Conservation (phyloP, 2,797 vertebrate genomes). For the Clamator glandarius region DNA sequence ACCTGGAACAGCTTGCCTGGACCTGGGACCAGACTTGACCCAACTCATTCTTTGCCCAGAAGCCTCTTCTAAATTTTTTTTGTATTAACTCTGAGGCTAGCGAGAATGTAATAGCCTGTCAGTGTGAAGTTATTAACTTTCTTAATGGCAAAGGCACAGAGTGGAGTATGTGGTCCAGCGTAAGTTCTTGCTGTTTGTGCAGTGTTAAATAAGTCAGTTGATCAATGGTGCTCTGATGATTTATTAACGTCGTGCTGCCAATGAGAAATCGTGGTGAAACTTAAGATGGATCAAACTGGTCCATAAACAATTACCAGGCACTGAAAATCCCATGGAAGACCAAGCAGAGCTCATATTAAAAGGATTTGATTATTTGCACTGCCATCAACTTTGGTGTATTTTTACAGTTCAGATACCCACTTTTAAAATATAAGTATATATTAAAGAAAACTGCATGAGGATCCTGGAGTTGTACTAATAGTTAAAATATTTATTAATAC, state of each 20-base stretch:
- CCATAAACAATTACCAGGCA: not conserved
- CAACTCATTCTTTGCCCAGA: not conserved
- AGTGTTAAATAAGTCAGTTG: conserved; percentile 29
- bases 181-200: conserved; percentile 13
- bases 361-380: not conserved
- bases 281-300: not conserved
- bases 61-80: not conserved
- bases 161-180: not conserved
- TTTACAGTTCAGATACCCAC: not conserved
- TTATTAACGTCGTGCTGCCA: conserved; percentile 34
- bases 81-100: not conserved
- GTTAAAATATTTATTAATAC: not conserved
- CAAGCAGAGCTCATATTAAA: not conserved
- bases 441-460: not conserved
- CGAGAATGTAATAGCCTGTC: not conserved
- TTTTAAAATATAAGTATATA: not conserved
- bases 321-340: not conserved
- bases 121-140: conserved; percentile 12
- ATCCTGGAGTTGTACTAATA: not conserved
- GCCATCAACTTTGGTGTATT: not conserved
- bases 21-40: not conserved
- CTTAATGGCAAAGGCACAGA: not conserved
- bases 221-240: conserved; percentile 46
- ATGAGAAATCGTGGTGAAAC: conserved; percentile 9
- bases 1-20: not conserved